A percentile compares a stretch with the other conserved stretches of the same genome.
Evolutionary conservation across 2,797 vertebrate species (phyloP).

Genomic region (Poecilia wingei): DNA sequence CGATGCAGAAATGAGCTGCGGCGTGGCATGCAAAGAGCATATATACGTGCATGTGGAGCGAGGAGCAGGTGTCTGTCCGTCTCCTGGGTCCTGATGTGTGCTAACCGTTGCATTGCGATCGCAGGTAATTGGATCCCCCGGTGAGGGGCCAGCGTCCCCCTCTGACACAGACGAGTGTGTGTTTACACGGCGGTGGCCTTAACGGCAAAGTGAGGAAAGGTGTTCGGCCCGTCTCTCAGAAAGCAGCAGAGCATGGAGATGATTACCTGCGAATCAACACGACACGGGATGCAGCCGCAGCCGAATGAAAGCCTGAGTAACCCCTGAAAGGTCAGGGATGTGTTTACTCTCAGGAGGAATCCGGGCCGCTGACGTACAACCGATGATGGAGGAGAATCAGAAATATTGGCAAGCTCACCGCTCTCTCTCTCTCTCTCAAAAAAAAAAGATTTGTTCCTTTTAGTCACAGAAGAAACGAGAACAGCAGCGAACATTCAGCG

Average conservation of each 20-base stretch:
- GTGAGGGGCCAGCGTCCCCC: conserved; percentile 29
- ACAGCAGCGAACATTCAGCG: background rate
- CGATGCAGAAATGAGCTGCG: conserved; percentile 55
- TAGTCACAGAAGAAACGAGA: background rate
- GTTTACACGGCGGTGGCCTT: conserved; percentile 61
- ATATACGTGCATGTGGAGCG: background rate
- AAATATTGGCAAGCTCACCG: background rate
- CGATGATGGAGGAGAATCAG: background rate
- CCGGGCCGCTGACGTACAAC: background rate
- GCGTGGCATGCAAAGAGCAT: conserved; percentile 33
- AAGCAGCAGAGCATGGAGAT: conserved; percentile 55
- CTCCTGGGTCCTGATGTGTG: conserved; percentile 55
- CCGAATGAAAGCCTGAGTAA: background rate
- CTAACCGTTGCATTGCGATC: conserved; percentile 56
- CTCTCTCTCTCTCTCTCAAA: background rate
- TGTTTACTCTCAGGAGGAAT: background rate
- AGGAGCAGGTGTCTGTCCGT: conserved; percentile 34
- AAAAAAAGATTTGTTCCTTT: background rate
- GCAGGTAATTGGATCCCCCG: conserved; percentile 66
- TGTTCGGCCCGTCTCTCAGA: conserved; percentile 35
- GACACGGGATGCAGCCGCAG: conserved; percentile 19
- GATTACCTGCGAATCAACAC: conserved; percentile 63
- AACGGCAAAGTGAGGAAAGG: conserved; percentile 19
- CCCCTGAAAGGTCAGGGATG: conserved; percentile 21
- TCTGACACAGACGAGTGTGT: conserved; percentile 39